Evolutionary conservation across 2,888 invertebrate species (phyloP), one percentile per base, ranked within the genome.

Genomic region (Drosophila koepferae): DNA sequence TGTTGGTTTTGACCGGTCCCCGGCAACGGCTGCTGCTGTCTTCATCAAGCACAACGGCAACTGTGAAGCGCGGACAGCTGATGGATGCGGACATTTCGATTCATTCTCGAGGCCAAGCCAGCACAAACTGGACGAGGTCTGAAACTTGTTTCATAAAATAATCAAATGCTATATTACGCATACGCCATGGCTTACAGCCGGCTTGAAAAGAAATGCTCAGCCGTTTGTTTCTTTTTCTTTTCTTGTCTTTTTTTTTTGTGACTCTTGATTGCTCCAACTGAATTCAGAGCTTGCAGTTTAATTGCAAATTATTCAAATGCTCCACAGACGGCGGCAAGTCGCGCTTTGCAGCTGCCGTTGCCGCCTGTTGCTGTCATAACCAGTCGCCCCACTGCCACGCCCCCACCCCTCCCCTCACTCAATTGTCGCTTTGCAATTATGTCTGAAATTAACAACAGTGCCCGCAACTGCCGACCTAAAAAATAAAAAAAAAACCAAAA

Each of bases 261-360:
- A 23, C 66, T 65, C 43, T 66, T 74, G 74, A 74, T 63, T 77
- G 63, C 62, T 56, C 53, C 48, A 60, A 49, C 65, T 77, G 71
- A 76, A 77, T 80, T 80, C 56, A 63, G 34, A 70, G 59, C 53
- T 74, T 62, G 56, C 63, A 72, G 62, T 90, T 86, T 86, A 89
- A 86, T 86, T 86, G 90, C 85, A 90, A 86, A 86, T 86, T 86
- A 86, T 86, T 86, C 85, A 86, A 90, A 86, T 86, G 85, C 72
- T 56, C 18, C 71, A 48, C 63, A 82, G 78, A 67, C 77, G 82
- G 65, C 61, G 82, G 55, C 41, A 55, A 38, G 38, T 31, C 65
- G 70, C 63, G 48, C 62, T 61, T 74, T 69, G 74, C 80, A 69
- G 79, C 74, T 64, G 77, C 58, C 41, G 72, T 48, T 20, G 63